Evolutionary conservation across 2,888 invertebrate genomes (phyloP).

Genomic region (Coenonympha glycerion): DNA sequence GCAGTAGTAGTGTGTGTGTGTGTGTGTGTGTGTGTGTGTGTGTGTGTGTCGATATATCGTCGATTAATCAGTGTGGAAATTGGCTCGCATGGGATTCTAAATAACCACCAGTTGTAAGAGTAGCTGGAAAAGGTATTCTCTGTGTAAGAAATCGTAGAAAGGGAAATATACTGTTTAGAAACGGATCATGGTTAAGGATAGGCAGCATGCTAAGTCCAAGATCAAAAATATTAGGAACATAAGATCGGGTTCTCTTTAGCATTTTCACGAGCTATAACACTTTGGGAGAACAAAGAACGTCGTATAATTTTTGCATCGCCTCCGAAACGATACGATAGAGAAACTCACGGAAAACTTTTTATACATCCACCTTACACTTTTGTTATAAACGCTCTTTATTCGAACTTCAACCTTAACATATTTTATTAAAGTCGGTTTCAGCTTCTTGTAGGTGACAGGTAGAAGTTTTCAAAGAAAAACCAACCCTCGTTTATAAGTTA

Average conservation of each 20-base stretch:
- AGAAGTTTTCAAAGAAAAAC: conserved; percentile 29
- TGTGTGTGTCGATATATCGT: too few species aligned
- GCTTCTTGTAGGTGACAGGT: background rate
- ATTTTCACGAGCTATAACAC: conserved; percentile 19
- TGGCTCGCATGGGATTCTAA: too few species aligned
- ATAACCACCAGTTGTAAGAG: too few species aligned
- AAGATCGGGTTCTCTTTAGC: conserved; percentile 17
- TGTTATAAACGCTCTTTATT: background rate
- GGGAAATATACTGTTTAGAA: too few species aligned
- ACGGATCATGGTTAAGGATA: too few species aligned
- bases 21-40: too few species aligned
- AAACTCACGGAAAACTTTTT: conserved; percentile 43
- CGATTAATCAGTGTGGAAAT: too few species aligned
- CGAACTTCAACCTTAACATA: background rate
- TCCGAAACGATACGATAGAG: conserved; percentile 51
- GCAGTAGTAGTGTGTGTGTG: too few species aligned
- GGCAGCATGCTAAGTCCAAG: background rate
- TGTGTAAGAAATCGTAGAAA: too few species aligned
- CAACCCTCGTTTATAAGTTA: conserved; percentile 35
- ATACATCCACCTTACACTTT: conserved; percentile 9
- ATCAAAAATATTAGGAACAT: background rate
- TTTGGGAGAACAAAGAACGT: conserved; percentile 24
- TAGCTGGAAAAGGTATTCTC: too few species aligned
- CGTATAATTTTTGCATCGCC: conserved; percentile 58
- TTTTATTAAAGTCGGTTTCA: background rate